Percentiles rank a stretch among this genome's conserved stretches.
Evolutionary conservation across 2,888 invertebrate genomes (phyloP).

Genomic region (Reticulitermes lucifugus): DNA sequence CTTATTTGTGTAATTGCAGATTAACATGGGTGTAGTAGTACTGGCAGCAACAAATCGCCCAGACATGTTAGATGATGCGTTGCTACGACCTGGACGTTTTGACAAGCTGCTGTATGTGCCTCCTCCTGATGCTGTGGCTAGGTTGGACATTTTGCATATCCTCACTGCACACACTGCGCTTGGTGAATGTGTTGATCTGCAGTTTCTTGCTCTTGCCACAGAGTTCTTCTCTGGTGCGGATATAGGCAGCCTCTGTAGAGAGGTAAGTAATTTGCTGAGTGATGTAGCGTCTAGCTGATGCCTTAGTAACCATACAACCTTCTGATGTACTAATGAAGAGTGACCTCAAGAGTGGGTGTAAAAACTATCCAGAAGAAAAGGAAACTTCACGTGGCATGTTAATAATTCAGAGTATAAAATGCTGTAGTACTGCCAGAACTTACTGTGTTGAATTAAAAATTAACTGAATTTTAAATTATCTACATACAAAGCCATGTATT

Average conservation of each 20-base stretch:
- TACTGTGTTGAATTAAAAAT: too few relatives aligned
- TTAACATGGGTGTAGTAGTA: slow-evolving; percentile 63
- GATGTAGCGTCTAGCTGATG: background rate
- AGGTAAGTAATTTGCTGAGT: slow-evolving; percentile 60
- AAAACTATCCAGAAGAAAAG: too few relatives aligned
- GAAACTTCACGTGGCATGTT: too few relatives aligned
- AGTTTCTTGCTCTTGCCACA: slow-evolving; percentile 64
- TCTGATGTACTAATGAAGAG: too few relatives aligned
- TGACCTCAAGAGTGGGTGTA: too few relatives aligned
- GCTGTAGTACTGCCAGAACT: too few relatives aligned
- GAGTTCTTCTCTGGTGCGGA: slow-evolving; percentile 72
- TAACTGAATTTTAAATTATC: too few relatives aligned
- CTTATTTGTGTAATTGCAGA: background rate
- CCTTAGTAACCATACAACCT: too few relatives aligned
- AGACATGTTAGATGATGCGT: slow-evolving; percentile 71
- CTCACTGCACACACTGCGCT: slow-evolving; percentile 65
- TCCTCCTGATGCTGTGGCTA: slow-evolving; percentile 68
- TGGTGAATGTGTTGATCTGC: slow-evolving; percentile 62
- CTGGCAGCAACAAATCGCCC: slow-evolving; percentile 76
- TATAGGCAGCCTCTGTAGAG: slow-evolving; percentile 70
- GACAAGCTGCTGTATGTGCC: slow-evolving; percentile 72
- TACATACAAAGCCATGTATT: too few relatives aligned
- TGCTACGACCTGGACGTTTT: slow-evolving; percentile 73
- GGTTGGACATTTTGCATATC: slow-evolving; percentile 65
- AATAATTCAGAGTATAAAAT: too few relatives aligned